Evolutionary conservation across 2,888 invertebrate species (phyloP).

Genomic region (Acanthosepion lycidas): DNA sequence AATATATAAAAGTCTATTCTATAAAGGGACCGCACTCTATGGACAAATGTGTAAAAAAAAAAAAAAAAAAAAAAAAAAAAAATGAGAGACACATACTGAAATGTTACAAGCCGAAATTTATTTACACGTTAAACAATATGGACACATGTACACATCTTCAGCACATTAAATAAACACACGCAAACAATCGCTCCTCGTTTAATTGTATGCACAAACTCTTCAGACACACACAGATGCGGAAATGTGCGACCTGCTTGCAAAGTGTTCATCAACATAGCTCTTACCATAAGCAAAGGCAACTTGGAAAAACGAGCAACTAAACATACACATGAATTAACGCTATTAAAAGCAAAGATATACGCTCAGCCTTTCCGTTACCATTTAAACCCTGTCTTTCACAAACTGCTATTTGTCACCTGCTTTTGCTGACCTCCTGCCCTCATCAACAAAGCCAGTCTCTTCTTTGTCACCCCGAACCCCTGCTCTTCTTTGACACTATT

Average conservation of each 20-base stretch:
- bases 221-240: no score
- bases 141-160: no score
- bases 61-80: no score
- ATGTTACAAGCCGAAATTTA: no score
- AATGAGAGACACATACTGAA: no score
- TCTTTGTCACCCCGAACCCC: background rate
- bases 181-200: background rate
- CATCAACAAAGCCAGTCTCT: background rate
- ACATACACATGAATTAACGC: background rate
- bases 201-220: background rate
- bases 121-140: no score
- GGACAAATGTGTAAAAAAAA: no score
- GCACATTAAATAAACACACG: background rate
- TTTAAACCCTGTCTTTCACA: background rate
- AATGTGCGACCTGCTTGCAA: no score
- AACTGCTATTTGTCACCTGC: constrained; percentile 8
- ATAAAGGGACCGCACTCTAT: no score
- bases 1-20: no score
- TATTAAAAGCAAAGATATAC: background rate
- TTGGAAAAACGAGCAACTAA: background rate
- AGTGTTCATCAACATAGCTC: background rate
- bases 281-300: background rate
- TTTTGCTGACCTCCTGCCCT: constrained; percentile 3
- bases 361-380: background rate
- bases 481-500: background rate